Base-by-base conservation (phyloP, 2,888 invertebrate species). In the Polietes domitor region DNA sequence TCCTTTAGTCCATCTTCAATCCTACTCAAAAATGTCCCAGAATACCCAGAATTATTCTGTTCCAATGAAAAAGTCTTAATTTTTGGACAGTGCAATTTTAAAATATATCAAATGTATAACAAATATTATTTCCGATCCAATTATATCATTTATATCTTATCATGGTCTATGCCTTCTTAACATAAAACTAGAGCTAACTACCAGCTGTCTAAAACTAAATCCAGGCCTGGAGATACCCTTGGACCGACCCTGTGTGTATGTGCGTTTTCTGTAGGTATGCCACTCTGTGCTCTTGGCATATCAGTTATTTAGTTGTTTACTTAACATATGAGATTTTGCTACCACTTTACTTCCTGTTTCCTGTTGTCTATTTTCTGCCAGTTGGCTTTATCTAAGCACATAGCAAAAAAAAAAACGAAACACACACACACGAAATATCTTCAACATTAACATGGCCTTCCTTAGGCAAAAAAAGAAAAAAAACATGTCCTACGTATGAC, bases 291-390 rank as follows among this genome's bases (percentile, higher is more conserved):
- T 41, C 70, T 53, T 76, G 76, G 47, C 73, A 65, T 70, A 80
- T 76, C 63, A 72, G 43, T 41, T 71, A 71, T 76, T 21, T 26
- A 71, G 63, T 74, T 53, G 73, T 82, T 73, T 73, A 26, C 53
- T 50, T 50, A 19, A 58, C 76, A 61, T 70, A 68, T 43, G 61
- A 68, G 73, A 73, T 73, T 73, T 53, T 79, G n/a, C 71, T 77
- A 77, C 63, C 80, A 80, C 65, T 77, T 80, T 77, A 70, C 47
- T 75, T 83, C 71, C 83, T 63, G 63, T 80, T 83, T 83, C 80
- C 77, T 80, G 83, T 77, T 74, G 80, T 77, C 80, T 77, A n/a
- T 77, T 75, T n/a, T 77, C 28, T 77, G 55, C 55, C 70, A 74
- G 68, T 73, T 80, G 80, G 63, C 63, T 77, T 47, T 72, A 65